Evolutionary conservation across 2,888 invertebrate species (phyloP).

Genomic region (Yponomeuta evonymella): DNA sequence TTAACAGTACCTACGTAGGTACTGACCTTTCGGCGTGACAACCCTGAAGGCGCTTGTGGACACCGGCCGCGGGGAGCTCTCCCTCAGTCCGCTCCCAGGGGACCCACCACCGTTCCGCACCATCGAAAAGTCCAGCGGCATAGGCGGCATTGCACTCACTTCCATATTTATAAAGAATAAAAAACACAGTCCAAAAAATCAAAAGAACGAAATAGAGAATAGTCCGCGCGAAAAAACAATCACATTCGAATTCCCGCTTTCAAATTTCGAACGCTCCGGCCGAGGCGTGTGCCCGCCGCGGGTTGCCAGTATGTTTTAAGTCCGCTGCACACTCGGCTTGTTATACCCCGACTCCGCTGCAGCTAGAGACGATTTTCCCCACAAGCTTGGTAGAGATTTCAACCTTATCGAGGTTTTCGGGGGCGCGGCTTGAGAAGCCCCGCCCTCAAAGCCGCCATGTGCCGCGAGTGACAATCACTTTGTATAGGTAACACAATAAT

Average conservation of each 20-base stretch:
- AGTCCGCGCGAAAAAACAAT: neutral
- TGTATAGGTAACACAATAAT: constrained; percentile 76
- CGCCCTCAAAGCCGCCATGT: constrained; percentile 60
- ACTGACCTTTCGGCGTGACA: constrained; percentile 79
- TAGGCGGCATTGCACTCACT: constrained; percentile 77
- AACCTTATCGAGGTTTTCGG: constrained; percentile 60
- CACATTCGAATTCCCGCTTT: constrained; percentile 12
- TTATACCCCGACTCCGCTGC: constrained; percentile 42
- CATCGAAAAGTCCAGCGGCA: constrained; percentile 82
- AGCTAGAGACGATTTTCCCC: constrained; percentile 65
- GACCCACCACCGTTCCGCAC: constrained; percentile 62
- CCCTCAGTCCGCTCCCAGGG: constrained; percentile 47
- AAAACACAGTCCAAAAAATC: constrained; percentile 17
- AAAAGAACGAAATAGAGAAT: neutral
- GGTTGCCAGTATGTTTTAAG: constrained; percentile 62
- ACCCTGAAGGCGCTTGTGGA: constrained; percentile 80
- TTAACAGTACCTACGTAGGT: too few species aligned
- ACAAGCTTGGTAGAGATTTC: constrained; percentile 61
- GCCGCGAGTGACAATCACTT: constrained; percentile 73
- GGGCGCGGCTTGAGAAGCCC: constrained; percentile 58
- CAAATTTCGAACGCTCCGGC: constrained; percentile 33
- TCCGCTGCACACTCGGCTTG: constrained; percentile 47
- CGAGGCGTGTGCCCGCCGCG: constrained; percentile 63
- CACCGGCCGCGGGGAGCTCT: constrained; percentile 59
- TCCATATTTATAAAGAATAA: constrained; percentile 65